Evolutionary conservation across 2,113 vertebrate species (phyloP).

Genomic region (Centrocercus urophasianus): DNA sequence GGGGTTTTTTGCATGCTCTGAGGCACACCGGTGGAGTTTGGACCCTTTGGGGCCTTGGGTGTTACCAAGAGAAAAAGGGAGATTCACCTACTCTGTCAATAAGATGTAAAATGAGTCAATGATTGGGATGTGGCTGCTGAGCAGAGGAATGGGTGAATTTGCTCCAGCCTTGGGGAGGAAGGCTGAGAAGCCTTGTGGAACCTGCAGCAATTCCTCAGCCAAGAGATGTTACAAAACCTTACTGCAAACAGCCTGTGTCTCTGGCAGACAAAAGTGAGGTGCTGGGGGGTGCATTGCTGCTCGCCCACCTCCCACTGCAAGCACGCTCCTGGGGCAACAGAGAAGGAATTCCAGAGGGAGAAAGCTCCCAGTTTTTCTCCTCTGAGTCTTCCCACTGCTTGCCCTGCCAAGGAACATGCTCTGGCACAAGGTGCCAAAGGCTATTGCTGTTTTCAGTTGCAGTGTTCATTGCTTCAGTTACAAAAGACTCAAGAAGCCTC

Average conservation of each 20-base stretch:
- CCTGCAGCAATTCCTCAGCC: background rate
- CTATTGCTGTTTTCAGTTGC: background rate
- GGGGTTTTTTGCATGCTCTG: background rate
- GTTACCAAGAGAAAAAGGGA: background rate
- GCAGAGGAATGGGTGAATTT: background rate
- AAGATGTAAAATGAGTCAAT: background rate
- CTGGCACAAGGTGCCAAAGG: background rate
- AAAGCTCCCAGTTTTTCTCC: background rate
- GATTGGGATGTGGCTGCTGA: background rate
- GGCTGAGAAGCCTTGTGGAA: background rate
- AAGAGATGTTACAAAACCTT: background rate
- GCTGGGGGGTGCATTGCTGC: background rate
- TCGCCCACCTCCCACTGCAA: background rate
- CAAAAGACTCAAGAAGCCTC: slow-evolving; percentile 23
- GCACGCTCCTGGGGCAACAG: background rate
- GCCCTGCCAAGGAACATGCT: background rate
- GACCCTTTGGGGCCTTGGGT: background rate
- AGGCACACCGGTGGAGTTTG: accelerated
- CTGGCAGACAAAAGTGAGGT: background rate
- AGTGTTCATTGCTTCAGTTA: slow-evolving; percentile 38
- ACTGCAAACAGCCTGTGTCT: background rate
- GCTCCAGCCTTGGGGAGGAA: background rate
- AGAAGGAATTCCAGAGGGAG: background rate
- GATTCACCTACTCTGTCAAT: background rate
- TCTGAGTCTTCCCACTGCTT: background rate